Conservation (phyloP, 2,113 vertebrate species). For the Calyptomena viridis region DNA sequence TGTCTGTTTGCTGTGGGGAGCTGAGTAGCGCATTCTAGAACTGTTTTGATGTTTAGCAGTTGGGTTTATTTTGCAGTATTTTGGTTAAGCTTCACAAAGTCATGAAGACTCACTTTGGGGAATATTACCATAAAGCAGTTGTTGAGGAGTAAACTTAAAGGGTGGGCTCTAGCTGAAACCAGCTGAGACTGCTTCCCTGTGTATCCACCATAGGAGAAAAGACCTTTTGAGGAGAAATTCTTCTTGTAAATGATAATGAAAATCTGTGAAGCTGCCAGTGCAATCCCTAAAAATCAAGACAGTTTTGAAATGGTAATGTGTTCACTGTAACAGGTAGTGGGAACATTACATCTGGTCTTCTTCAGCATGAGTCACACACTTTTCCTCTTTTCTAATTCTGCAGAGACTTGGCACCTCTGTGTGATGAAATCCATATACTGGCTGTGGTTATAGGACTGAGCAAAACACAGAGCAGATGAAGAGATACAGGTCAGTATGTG, state of each 20-base stretch:
- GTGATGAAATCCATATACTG: constrained; percentile 64
- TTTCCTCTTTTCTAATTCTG: constrained; percentile 36
- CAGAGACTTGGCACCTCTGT: constrained; percentile 55
- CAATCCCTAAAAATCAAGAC: background rate
- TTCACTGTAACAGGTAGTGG: constrained; percentile 51
- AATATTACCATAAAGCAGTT: background rate
- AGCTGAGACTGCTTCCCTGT: background rate
- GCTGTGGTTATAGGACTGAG: constrained; percentile 27
- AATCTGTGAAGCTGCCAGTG: constrained; percentile 6
- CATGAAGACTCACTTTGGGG: background rate
- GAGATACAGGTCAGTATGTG: constrained; percentile 48
- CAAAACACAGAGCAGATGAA: constrained; percentile 57
- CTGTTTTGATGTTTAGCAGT: background rate
- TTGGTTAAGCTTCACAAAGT: background rate
- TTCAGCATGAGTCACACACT: constrained; percentile 47
- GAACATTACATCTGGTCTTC: constrained; percentile 57
- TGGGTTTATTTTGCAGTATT: background rate
- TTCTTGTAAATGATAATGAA: background rate
- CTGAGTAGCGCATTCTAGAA: background rate
- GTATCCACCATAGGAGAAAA: background rate
- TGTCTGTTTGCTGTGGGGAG: background rate
- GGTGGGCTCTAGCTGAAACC: background rate
- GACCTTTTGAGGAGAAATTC: background rate
- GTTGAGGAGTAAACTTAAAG: background rate
- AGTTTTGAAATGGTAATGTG: background rate